A percentile compares a stretch with the other conserved stretches of the same genome.
These are phyloP conservation scores for Noturus placidus DNA, from an alignment of 2,113 vertebrate species.

Conservation along the genomic window DNA sequence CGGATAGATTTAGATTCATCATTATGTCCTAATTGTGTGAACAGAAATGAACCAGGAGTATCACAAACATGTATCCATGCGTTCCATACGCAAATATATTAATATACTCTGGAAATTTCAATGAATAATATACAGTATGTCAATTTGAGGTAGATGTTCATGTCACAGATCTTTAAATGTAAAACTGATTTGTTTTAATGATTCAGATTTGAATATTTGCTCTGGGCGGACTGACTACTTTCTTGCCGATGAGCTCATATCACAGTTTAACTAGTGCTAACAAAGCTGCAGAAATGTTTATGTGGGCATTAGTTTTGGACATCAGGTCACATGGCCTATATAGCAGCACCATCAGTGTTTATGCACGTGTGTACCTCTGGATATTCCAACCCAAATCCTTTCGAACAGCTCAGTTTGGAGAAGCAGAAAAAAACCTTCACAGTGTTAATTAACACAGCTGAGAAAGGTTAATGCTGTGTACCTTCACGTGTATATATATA, in stretches of 20 bases:
- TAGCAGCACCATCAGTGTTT: background rate
- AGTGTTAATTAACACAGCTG: background rate
- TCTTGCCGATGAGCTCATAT: slow-evolving; percentile 70
- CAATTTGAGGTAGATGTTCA: background rate
- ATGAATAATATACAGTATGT: background rate
- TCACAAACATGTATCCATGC: background rate
- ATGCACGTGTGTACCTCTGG: background rate
- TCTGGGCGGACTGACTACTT: slow-evolving; percentile 63
- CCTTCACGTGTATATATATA: background rate
- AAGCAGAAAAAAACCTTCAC: background rate
- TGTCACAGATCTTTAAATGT: background rate
- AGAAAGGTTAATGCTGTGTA: background rate
- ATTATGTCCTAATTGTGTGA: background rate
- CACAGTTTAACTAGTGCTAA: slow-evolving; percentile 72
- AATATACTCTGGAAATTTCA: background rate
- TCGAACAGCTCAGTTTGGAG: background rate
- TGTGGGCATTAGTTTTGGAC: slow-evolving; percentile 53
- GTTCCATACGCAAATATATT: background rate
- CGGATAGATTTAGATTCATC: background rate
- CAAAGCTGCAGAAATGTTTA: slow-evolving; percentile 69
- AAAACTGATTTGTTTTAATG: background rate
- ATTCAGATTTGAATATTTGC: slow-evolving; percentile 23
- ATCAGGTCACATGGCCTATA: background rate
- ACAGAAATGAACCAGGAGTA: slow-evolving; percentile 8
- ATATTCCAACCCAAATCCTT: background rate